Conservation (phyloP, 2,888 invertebrate species). For the Chalcosyrphus nemorum region DNA sequence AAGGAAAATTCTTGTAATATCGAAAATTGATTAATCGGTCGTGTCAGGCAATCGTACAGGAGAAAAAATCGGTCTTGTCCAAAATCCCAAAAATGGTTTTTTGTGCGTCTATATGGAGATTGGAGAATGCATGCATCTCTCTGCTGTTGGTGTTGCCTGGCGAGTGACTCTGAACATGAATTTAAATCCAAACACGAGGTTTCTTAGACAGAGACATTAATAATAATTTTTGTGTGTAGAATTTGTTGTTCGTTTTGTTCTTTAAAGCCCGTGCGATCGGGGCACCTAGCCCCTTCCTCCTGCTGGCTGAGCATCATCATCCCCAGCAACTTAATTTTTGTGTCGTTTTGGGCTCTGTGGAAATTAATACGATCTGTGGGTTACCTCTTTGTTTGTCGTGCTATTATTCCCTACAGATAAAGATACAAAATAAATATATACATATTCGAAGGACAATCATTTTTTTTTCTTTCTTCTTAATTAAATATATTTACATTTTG, state of each 20-base stretch:
- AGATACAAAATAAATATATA: constrained; percentile 49
- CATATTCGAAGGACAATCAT: constrained; percentile 46
- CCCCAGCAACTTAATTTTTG: constrained; percentile 56
- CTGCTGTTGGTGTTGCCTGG: too few species aligned
- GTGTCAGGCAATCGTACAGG: constrained; percentile 76
- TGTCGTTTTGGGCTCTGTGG: constrained; percentile 65
- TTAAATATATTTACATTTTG: constrained; percentile 38
- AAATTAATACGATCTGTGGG: constrained; percentile 71
- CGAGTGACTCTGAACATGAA: constrained; percentile 76
- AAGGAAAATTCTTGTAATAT: constrained; percentile 77
- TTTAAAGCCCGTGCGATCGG: constrained; percentile 43
- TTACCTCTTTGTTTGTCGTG: constrained; percentile 67
- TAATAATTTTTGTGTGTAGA: constrained; percentile 75
- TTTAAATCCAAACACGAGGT: constrained; percentile 78
- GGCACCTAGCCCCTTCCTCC: too few species aligned
- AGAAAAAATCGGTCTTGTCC: constrained; percentile 72
- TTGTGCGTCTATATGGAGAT: constrained; percentile 64
- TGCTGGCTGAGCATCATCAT: background rate
- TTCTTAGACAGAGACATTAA: constrained; percentile 78
- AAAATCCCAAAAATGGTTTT: constrained; percentile 72
- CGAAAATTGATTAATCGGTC: constrained; percentile 81
- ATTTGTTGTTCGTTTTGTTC: constrained; percentile 72
- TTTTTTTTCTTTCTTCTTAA: constrained; percentile 39
- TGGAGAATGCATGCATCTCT: constrained; percentile 69
- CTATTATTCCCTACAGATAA: constrained; percentile 52